Conservation (phyloP, 2,797 vertebrate species). For the Brotula barbata region DNA sequence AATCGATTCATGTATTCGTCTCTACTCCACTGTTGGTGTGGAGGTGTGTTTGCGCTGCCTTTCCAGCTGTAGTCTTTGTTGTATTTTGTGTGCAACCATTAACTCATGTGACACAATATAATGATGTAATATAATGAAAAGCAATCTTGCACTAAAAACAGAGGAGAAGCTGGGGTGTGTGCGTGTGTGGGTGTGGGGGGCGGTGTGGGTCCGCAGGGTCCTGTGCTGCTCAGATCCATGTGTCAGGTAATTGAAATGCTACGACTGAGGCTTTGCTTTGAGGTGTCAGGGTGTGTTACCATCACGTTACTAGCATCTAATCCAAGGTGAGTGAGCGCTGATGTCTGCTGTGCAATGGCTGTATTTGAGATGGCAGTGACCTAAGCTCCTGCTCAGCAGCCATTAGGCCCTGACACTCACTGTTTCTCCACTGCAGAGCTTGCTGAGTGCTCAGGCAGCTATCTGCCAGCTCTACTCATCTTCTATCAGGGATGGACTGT, state of each 20-base stretch:
- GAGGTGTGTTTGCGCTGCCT: conserved; percentile 3
- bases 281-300: conserved; percentile 75
- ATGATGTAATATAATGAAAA: conserved; percentile 28
- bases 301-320: conserved; percentile 60
- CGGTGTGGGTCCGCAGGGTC: conserved; percentile 28
- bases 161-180: conserved; percentile 5
- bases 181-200: too few relatives aligned
- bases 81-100: background rate
- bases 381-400: conserved; percentile 77
- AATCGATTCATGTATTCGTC: too few relatives aligned
- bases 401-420: conserved; percentile 66
- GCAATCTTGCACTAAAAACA: conserved; percentile 6
- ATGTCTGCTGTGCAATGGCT: conserved; percentile 63
- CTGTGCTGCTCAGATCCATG: conserved; percentile 20
- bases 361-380: conserved; percentile 77
- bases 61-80: background rate
- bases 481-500: conserved; percentile 30
- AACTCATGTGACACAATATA: conserved; percentile 12
- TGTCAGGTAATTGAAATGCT: conserved; percentile 77
- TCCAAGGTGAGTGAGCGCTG: conserved; percentile 72
- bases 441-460: conserved; percentile 47
- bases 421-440: conserved; percentile 42
- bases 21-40: background rate
- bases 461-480: conserved; percentile 54
- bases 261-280: conserved; percentile 65